Percentiles rank a stretch among this genome's conserved stretches.
Evolutionary conservation across 2,797 vertebrate species (phyloP).

Genomic region (Catostomus latipinnis): DNA sequence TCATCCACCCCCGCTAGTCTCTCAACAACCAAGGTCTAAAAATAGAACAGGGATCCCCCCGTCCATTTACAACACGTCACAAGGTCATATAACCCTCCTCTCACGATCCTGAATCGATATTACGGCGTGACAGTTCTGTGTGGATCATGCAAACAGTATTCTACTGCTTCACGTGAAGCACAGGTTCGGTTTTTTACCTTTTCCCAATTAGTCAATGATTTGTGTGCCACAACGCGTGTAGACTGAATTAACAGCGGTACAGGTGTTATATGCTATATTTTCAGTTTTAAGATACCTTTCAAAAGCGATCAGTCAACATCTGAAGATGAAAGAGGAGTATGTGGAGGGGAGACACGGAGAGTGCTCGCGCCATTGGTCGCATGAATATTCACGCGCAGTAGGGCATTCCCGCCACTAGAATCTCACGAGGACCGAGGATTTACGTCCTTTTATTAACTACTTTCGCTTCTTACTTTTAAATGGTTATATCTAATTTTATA

Average conservation of each 20-base stretch:
- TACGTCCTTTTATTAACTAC: slow-evolving; percentile 9
- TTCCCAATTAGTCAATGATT: background rate
- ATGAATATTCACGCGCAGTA: slow-evolving; percentile 33
- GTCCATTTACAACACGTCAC: slow-evolving; percentile 73
- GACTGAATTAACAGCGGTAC: background rate
- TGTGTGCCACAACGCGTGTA: background rate
- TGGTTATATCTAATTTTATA: background rate
- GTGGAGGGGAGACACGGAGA: slow-evolving; percentile 23
- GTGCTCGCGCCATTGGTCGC: slow-evolving; percentile 29
- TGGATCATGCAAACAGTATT: background rate
- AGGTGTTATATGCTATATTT: background rate
- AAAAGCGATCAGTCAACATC: slow-evolving; percentile 1
- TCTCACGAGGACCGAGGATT: slow-evolving; percentile 16
- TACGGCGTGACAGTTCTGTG: slow-evolving; percentile 25
- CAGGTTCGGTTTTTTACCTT: background rate
- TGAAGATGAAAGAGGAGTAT: slow-evolving; percentile 16
- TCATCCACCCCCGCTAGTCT: slow-evolving; percentile 74
- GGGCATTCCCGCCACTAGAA: slow-evolving; percentile 24
- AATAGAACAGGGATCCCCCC: slow-evolving; percentile 83
- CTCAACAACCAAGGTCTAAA: slow-evolving; percentile 75
- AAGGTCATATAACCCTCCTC: slow-evolving; percentile 52
- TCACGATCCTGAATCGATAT: slow-evolving; percentile 40
- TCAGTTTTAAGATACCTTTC: background rate
- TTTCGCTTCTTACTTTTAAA: background rate
- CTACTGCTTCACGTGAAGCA: background rate